phyloP scores from a whole-genome alignment of 2,113 vertebrate species.

The Myxocyprinus asiaticus region DNA sequence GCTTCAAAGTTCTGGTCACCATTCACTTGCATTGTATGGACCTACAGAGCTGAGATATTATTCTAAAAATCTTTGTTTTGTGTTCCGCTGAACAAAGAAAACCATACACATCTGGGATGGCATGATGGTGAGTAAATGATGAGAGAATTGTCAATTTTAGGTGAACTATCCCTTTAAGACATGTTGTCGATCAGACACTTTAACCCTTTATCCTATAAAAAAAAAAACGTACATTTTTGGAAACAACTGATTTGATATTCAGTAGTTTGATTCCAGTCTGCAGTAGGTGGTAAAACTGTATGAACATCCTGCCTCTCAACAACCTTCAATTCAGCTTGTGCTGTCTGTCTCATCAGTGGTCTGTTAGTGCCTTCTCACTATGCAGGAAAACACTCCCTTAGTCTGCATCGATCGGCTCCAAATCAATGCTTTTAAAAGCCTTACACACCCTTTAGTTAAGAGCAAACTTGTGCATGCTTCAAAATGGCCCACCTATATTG shows the following conservation, averaged over 20 bases:
- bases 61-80: too few species aligned
- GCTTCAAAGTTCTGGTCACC: too few species aligned
- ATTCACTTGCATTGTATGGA: too few species aligned
- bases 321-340: slow-evolving; percentile 21
- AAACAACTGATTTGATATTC: slow-evolving; percentile 3
- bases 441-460: slow-evolving; percentile 83
- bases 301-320: slow-evolving; percentile 16
- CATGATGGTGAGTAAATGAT: too few species aligned
- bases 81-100: too few species aligned
- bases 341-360: slow-evolving; percentile 61
- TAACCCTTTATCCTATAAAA: neutral
- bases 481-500: slow-evolving; percentile 80
- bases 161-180: too few species aligned
- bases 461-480: slow-evolving; percentile 83
- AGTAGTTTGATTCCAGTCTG: slow-evolving; percentile 15
- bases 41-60: too few species aligned
- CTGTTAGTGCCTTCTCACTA: slow-evolving; percentile 60
- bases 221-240: neutral
- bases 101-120: too few species aligned
- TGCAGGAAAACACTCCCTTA: slow-evolving; percentile 70
- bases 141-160: too few species aligned
- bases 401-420: slow-evolving; percentile 77
- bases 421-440: slow-evolving; percentile 90
- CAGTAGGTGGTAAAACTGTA: slow-evolving; percentile 21
- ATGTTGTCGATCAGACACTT: neutral